phyloP scores from a whole-genome alignment of 2,797 vertebrate species.

The Falco peregrinus region DNA sequence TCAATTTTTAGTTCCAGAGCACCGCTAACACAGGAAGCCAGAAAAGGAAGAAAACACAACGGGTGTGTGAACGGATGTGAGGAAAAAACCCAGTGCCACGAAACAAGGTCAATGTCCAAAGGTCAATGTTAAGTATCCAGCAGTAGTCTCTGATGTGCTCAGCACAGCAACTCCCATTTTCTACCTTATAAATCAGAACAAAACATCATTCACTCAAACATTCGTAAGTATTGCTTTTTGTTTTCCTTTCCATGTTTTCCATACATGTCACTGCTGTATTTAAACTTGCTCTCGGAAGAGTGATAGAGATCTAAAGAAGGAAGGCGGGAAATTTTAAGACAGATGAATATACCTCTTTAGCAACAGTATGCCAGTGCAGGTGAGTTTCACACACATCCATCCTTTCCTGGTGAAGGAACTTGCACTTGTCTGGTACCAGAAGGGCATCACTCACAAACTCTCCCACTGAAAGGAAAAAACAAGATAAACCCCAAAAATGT shows the following conservation, averaged over 20 bases:
- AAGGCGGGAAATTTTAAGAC: not conserved
- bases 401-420: conserved; percentile 95
- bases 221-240: not conserved
- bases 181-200: not conserved
- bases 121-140: not conserved
- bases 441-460: conserved; percentile 98
- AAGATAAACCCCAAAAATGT: not conserved
- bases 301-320: not conserved
- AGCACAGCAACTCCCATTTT: not conserved
- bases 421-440: conserved; percentile 97
- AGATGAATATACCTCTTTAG: conserved; percentile 88
- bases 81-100: not conserved
- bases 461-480: conserved; percentile 81
- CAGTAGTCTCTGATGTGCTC: not conserved
- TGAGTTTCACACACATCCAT: conserved; percentile 98
- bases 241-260: not conserved
- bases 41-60: not conserved
- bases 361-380: conserved; percentile 97
- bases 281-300: not conserved
- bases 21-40: not conserved
- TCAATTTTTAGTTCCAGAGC: not conserved
- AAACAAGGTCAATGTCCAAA: not conserved
- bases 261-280: not conserved
- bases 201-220: not conserved
- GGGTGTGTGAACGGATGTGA: not conserved